Base-by-base conservation (phyloP, 2,113 vertebrate species). In the Eudyptes chrysolophus region DNA sequence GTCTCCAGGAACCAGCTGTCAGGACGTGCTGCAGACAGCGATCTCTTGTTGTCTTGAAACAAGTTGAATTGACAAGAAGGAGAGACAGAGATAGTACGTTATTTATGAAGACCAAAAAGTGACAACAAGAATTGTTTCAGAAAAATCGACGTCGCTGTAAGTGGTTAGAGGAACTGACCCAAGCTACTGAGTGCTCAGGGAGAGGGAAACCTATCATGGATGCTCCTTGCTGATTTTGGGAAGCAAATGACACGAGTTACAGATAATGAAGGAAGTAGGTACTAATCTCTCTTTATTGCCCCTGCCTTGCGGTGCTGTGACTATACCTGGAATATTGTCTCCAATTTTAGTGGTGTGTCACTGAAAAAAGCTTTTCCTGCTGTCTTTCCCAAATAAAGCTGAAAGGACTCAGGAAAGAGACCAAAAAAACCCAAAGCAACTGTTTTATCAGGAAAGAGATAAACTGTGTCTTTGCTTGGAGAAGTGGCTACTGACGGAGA, bases 241-340 rank as follows among this genome's bases (percentile, higher is more conserved):
- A 93, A 89, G 48, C 72, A 91, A 93, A 81, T 92, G 89, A 95
- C 87, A 64, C 57, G 36, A 32, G 57, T 78, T 84, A 62, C 52
- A 5, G 68, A 62, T 61, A 68, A 60, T 12, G n/a, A 62, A 75
- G 93, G 80, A 90, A 90, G 69, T 49, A 71, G 65, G 24, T 44
- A 32, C 0, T 51, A 10, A 51, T 52, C 21, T 70, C 57, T 30
- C 6, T 46, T 51, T 4, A 9, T n/a, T 87, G 46, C 13, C 11
- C 7, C 26, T 84, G 89, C 72, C 55, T 79, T 32, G 29, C 58
- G 36, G 25, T 54, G 84, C 30, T 70, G 60, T 95, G 92, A 84
- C 89, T 93, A 14, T 25, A 70, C 54, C 83, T 92, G 72, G 22
- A 51, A 29, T 32, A 2, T 2, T n/a, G 12, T 20, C n/a, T 81